Evolutionary conservation across 1,140 invertebrate species (phyloP), one percentile per base, ranked within the genome.

Genomic region (Oedothorax gibbosus): DNA sequence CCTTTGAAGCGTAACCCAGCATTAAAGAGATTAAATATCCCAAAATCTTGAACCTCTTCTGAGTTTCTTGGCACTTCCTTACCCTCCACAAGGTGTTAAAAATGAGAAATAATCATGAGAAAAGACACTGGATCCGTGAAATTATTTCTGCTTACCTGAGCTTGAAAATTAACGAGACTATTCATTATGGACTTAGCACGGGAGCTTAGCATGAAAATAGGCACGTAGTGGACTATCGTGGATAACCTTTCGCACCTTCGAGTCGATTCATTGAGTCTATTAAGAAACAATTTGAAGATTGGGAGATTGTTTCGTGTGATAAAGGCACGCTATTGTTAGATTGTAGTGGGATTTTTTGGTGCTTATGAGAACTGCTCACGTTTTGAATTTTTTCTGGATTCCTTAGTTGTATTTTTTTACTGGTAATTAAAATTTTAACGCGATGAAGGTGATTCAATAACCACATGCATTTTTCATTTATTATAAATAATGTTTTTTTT

Each of bases 61-160:
- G 21, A 64, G 56, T 49, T 64, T 64, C 35, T 35, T 77, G 69
- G 54, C 69, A 71, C 56, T 77, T 77, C 56, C 57, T 51, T 49
- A 51, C 15, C 60, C 35, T 64, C 12, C 75, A 20, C 21, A 64
- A 51, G 60, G 75, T 77, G 75, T 77, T 77, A 77, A 77, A 77
- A 77, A 64, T 77, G 56, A 64, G 75, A 77, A 77, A 77, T 64
- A 77, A 77, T 77, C 75, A 49, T 77, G 57, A 64, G 60, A 77
- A 64, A 77, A 60, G 75, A 77, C 56, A 64, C 60, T n/a, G 75
- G 60, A 64, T 64, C 75, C 75, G 15, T 77, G 75, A 64, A 77
- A 77, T 77, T 50, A 77, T 77, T 77, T 64, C 75, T 77, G 75
- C 75, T 77, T 35, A 77, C 60, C 65, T 77, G 60, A 77, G 75